Evolutionary conservation across 2,113 vertebrate genomes (phyloP).

Genomic region (Zosterops lateralis): DNA sequence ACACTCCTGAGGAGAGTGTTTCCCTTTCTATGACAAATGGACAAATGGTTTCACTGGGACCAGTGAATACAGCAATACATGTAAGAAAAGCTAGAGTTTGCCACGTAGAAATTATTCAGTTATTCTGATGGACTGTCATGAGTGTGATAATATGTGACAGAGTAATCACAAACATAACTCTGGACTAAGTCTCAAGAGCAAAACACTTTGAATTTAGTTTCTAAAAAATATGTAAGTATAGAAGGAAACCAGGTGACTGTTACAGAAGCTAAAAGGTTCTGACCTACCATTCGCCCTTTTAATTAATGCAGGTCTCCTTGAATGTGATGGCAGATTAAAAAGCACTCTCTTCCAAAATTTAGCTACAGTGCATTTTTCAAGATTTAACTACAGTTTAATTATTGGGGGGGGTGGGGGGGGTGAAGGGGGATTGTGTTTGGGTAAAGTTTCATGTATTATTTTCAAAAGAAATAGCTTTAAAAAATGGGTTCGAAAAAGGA

Average conservation of each 20-base stretch:
- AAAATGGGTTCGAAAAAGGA: not conserved
- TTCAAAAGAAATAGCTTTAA: not conserved
- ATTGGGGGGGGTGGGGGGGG: no score
- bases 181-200: not conserved
- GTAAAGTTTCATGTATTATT: not conserved
- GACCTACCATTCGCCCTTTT: not conserved
- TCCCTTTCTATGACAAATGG: not conserved
- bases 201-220: not conserved
- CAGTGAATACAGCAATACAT: not conserved
- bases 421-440: not conserved
- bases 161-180: not conserved
- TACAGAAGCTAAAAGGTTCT: not conserved
- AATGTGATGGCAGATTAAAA: not conserved
- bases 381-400: not conserved
- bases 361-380: not conserved
- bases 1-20: not conserved
- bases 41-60: not conserved
- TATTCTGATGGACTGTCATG: not conserved
- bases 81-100: not conserved
- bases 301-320: not conserved
- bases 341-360: not conserved
- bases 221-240: not conserved
- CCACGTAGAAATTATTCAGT: rapidly evolving
- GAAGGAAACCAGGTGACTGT: not conserved
- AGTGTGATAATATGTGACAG: not conserved